Base-by-base conservation (phyloP, 2,113 vertebrate genomes). In the Hipposideros armiger region DNA sequence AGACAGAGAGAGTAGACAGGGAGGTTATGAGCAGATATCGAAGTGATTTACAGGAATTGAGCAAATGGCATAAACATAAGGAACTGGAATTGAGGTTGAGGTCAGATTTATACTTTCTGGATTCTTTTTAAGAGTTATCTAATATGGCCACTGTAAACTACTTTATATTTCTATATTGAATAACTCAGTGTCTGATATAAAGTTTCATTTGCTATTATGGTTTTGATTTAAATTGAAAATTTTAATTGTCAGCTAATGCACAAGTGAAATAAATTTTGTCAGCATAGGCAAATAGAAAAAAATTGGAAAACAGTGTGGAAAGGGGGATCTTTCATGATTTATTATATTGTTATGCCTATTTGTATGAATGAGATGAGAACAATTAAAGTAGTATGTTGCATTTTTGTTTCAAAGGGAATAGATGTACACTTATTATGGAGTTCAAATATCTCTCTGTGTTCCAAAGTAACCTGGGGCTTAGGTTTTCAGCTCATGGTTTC, bases 121-220 rank as follows among this genome's bases (percentile, higher is more conserved):
- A 40, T 83, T 1, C 64, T 90, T 94, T 87, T 82, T 8, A 54
- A 85, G 45, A 92, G 28, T 8, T 88, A 67, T 19, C 13, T 82
- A 32, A 95, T 77, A 9, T 69, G 40, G 69, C 45, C 13, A 94
- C 20, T 52, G 9, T 76, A 77, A 85, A 50, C 26, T 36, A 32
- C 30, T 81, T n/a, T 77, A 81, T 77, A 67, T 77, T 92, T 15
- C 11, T 77, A 52, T 58, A 45, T 78, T 36, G 58, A 87, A 85
- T 77, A 95, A 93, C 67, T 94, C 36, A 93, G 66, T 80, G 76
- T 92, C 5, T 95, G 30, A 73, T 69, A 64, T 64, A 58, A 64
- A 86, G 91, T 91, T 93, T 86, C 0, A 77, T 64, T 97, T 95
- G 7, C 14, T 42, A 32, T 70, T 72, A 84, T 50, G n/a, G 26